phyloP scores from a whole-genome alignment of 2,113 vertebrate species.

The Pseudorhombus dupliciocellatus region DNA sequence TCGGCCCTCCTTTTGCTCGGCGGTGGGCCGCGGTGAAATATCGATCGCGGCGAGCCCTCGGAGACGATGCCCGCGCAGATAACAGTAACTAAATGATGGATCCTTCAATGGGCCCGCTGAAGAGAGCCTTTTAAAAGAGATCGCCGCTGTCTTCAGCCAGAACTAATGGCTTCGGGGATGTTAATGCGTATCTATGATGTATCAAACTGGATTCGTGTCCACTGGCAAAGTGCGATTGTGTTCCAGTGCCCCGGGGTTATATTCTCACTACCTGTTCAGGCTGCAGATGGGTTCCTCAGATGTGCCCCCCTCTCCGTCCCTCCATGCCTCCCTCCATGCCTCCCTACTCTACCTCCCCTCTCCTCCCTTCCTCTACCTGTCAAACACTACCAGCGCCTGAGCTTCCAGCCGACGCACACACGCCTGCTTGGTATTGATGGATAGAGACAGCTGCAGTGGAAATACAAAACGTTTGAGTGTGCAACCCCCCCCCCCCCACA shows the following conservation, averaged over 20 bases:
- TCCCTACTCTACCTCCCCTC: background rate
- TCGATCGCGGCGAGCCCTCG: conserved; percentile 34
- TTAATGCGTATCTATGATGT: conserved; percentile 57
- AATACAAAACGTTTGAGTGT: conserved; percentile 47
- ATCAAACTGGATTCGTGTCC: conserved; percentile 54
- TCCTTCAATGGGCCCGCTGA: conserved; percentile 37
- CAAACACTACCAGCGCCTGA: conserved; percentile 14
- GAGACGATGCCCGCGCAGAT: conserved; percentile 45
- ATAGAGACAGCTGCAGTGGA: conserved; percentile 61
- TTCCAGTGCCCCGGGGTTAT: conserved; percentile 43
- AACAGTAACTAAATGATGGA: conserved; percentile 54
- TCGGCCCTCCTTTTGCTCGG: background rate
- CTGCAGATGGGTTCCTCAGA: conserved; percentile 40
- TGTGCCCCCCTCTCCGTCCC: conserved; percentile 43
- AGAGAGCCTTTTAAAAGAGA: conserved; percentile 44
- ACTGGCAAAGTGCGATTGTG: conserved; percentile 24
- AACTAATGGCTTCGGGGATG: conserved; percentile 41
- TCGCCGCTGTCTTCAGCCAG: conserved; percentile 35
- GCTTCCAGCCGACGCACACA: conserved; percentile 36
- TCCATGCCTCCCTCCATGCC: too few relatives aligned
- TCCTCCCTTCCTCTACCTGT: conserved; percentile 29
- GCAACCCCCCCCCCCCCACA: background rate
- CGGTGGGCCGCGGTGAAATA: conserved; percentile 32
- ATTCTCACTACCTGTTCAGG: conserved; percentile 33
- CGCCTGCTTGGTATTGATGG: conserved; percentile 52